Evolutionary conservation across 1,140 invertebrate genomes (phyloP), one percentile per base, ranked within the genome.

Genomic region (Uloborus diversus): DNA sequence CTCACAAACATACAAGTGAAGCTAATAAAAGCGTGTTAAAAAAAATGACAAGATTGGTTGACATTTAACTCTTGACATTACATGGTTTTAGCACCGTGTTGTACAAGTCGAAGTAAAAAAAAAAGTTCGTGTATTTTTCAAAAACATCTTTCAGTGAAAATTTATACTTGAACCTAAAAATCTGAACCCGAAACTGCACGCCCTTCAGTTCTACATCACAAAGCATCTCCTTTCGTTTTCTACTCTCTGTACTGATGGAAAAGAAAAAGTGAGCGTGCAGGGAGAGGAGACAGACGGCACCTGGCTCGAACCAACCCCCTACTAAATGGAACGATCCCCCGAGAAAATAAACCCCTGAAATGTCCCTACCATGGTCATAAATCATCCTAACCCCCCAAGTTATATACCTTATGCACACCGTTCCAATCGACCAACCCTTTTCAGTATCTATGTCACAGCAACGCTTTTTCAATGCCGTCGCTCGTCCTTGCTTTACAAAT

Each of bases 341-440:
- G 73, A 76, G 61, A 76, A 76, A 65, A 32, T 56, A 64, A 64
- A 53, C 70, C 70, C 73, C 28, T 49, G n/a, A 61, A 73, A 61
- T 62, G 25, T 62, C 57, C 62, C 59, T 37, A 7, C 59, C 61
- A 28, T 37, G 20, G 37, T 37, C 73, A 76, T 76, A 76, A 76
- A 76, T 76, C 73, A 76, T 76, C 30, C 49, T 62, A 65, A 28
- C 71, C 61, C 56, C 32, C 59, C 27, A n/a, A 51, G 57, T 53
- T 27, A 9, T 64, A 35, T 59, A 59, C 53, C 25, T 59, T 59
- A 3, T 30, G 59, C 11, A 62, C 28, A 57, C 51, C 37, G 1
- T n/a, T 33, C 30, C 13, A 42, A 57, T 27, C 70, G 70, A n/a
- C 23, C 33, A 32, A 7, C 28, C 57, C 56, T 33, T 56, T 13